Evolutionary conservation across 2,888 invertebrate genomes (phyloP).

Genomic region (Drosophila nr. fundita): DNA sequence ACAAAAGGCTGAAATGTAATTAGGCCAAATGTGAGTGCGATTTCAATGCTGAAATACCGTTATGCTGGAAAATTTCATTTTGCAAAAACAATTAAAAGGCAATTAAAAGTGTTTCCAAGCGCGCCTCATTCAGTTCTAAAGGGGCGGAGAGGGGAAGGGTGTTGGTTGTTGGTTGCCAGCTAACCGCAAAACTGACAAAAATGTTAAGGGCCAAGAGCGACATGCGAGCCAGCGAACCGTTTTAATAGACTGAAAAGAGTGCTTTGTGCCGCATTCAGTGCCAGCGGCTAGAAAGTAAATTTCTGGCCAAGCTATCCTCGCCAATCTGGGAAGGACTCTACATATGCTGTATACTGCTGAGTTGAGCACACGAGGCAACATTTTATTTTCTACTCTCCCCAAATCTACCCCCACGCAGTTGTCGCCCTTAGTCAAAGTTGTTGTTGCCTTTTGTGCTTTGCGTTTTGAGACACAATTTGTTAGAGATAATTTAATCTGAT

Average conservation of each 20-base stretch:
- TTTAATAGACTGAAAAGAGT: conserved; percentile 68
- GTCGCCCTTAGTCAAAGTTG: conserved; percentile 34
- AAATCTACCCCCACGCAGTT: background rate
- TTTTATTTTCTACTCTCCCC: conserved; percentile 19
- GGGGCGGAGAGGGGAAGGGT: background rate
- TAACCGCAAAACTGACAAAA: conserved; percentile 47
- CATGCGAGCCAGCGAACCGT: conserved; percentile 56
- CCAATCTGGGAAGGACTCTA: conserved; percentile 41
- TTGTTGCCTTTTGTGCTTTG: conserved; percentile 41
- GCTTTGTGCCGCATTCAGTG: conserved; percentile 33
- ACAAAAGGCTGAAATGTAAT: conserved; percentile 71
- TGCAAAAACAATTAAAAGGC: conserved; percentile 80
- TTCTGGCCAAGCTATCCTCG: conserved; percentile 16
- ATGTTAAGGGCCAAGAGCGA: conserved; percentile 34
- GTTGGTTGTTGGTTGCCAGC: background rate
- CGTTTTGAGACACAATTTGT: conserved; percentile 75
- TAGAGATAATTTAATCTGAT: conserved; percentile 81
- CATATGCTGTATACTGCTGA: conserved; percentile 53
- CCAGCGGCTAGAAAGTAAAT: conserved; percentile 65
- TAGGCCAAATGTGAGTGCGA: conserved; percentile 67
- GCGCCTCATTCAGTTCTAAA: conserved; percentile 39
- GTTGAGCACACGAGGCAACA: conserved; percentile 13
- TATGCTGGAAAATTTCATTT: conserved; percentile 63
- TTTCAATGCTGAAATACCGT: conserved; percentile 46
- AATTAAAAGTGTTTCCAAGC: conserved; percentile 73